Percentiles rank a stretch among this genome's conserved stretches.
Evolutionary conservation across 2,888 invertebrate genomes (phyloP).

Genomic region (Netelia melanura): DNA sequence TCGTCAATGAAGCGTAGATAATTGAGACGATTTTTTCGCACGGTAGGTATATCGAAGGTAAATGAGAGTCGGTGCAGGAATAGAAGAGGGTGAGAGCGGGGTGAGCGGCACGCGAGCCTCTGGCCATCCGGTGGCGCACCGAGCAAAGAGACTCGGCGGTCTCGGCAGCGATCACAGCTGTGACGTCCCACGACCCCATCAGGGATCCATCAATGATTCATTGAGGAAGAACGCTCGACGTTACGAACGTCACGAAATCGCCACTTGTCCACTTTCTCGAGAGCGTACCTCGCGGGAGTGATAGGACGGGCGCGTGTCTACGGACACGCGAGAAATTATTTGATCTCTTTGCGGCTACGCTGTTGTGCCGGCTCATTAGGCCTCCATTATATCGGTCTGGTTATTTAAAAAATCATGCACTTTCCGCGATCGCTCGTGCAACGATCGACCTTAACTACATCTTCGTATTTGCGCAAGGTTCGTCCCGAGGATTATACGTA

Average conservation of each 20-base stretch:
- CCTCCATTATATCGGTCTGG: conserved; percentile 19
- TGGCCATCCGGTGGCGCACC: conserved; percentile 29
- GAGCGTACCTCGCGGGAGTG: conserved; percentile 27
- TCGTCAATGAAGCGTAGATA: conserved; percentile 68
- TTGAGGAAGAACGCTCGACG: conserved; percentile 74
- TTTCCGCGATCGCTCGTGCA: conserved; percentile 2
- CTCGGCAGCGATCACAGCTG: conserved; percentile 79
- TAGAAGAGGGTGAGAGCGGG: conserved; percentile 35
- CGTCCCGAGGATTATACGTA: conserved; percentile 42
- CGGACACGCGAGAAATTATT: conserved; percentile 50
- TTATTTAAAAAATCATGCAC: conserved; percentile 60
- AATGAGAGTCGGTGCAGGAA: conserved; percentile 36
- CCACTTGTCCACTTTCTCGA: conserved; percentile 58
- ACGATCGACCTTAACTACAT: background rate
- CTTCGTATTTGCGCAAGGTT: conserved; percentile 26
- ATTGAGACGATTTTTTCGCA: conserved; percentile 76
- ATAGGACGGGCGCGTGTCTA: conserved; percentile 29
- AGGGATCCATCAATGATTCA: conserved; percentile 83
- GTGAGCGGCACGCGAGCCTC: conserved; percentile 59
- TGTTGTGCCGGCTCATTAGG: conserved; percentile 18
- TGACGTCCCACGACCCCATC: conserved; percentile 81
- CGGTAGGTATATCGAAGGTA: conserved; percentile 71
- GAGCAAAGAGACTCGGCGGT: conserved; percentile 71
- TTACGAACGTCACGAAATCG: conserved; percentile 76
- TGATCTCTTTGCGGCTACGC: background rate